Evolutionary conservation across 1,140 invertebrate species (phyloP), one percentile per base, ranked within the genome.

Genomic region (Pseudomyrmex cubaensis): DNA sequence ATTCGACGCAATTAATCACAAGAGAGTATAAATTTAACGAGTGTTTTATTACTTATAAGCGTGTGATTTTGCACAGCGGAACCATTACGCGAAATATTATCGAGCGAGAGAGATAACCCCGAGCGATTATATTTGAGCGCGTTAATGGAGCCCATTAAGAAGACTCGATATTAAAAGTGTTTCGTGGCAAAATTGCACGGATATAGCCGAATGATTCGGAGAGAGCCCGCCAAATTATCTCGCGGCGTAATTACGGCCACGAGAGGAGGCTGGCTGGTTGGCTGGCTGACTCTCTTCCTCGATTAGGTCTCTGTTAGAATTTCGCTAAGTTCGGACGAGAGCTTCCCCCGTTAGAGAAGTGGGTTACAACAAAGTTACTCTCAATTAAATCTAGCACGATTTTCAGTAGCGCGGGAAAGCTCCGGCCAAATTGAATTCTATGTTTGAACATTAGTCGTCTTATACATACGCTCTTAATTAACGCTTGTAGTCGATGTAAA

Each of bases 281-380:
- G 35, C 61, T 64, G 46, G 50, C 77, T 35, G 46, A 59, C 20
- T 80, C 20, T 52, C 2, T 48, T 22, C 77, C 52, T 48, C 61
- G 59, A 63, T 77, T 80, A 80, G 76, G 76, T 80, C 44, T 59
- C 54, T 72, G 76, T 59, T 80, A 80, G 70, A 76, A 77, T 83
- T 66, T 50, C 62, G 50, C 74, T 15, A 83, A 76, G 82, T 83
- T 83, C 22, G 61, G 74, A n/a, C 48, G 66, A 70, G 64, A 35
- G 54, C 76, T 78, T 35, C 35, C 35, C 35, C 66, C 44, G 76
- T 80, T 80, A 80, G 76, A 70, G 66, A 80, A 80, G 66, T 80
- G 66, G 76, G 76, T 80, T 80, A 72, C 76, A 80, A 80, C 76
- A 80, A 80, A 80, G 76, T 80, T 80, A 80, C 76, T 80, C 76